Base-by-base conservation (phyloP, 2,797 vertebrate species). In the Falco cherrug region DNA sequence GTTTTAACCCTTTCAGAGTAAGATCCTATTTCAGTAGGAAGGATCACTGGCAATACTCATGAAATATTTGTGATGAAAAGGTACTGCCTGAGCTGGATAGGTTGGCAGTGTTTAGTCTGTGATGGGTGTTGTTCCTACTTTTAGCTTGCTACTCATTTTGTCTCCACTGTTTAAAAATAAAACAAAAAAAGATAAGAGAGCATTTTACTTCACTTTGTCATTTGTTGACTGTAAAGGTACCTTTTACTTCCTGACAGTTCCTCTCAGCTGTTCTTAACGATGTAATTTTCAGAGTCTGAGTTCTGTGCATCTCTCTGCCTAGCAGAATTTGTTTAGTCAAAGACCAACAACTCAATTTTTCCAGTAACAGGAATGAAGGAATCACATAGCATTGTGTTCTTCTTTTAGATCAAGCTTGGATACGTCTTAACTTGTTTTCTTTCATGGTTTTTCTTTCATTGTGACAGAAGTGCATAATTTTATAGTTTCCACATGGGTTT, bases 301-400 rank as follows among this genome's bases (percentile, higher is more conserved):
- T 14, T 63, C 6, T 28, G 0, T 16, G 51, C 12, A 6, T 57
- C 29, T n/a, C 20, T 59, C 59, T 54, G 20, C 20, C 43, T 51
- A 0, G 2, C 37, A 25, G 33, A 43, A 11, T 15, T 45, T 11
- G 9, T 14, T 43, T 3, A 7, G 29, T 43, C 15, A 6, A 18
- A 78, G 29, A 6, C 8, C 10, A 56, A 28, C 24, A 37, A 13
- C 37, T 39, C 22, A 8, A 1, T 28, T 54, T 73, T 74, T 26
- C 37, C 26, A 14, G 31, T 19, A 13, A 16, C 13, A 5, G 5
- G 26, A 22, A 43, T 5, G 13, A 37, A 80, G 56, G 33, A 59
- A n/a, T 25, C 0, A 0, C 13, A 4, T 15, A 8, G 21, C 20
- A 3, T 56, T 50, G 9, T 59, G 2, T 21, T 39, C 13, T 64